Base-by-base conservation (phyloP, 1,140 invertebrate species). In the Phymastichus coffea region DNA sequence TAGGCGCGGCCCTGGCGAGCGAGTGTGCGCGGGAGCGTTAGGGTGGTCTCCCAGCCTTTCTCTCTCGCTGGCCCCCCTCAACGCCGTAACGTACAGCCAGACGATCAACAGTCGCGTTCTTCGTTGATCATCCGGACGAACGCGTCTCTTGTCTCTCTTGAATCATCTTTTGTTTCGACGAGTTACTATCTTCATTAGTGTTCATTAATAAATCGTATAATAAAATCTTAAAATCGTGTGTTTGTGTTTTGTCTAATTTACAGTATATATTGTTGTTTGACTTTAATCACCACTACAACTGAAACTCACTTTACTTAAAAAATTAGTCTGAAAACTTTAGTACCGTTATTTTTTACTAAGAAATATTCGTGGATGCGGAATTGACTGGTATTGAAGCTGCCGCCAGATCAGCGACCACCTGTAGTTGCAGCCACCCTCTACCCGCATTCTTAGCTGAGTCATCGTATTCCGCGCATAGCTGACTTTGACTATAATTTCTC, bases 361-460 rank as follows among this genome's bases (percentile, higher is more conserved):
- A n/a, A n/a, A n/a, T n/a, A n/a, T n/a, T n/a, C n/a, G n/a, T n/a
- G n/a, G n/a, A n/a, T n/a, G n/a, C n/a, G n/a, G n/a, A n/a, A n/a
- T n/a, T n/a, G n/a, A n/a, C n/a, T n/a, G n/a, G n/a, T n/a, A n/a
- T n/a, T n/a, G n/a, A n/a, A n/a, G n/a, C n/a, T n/a, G n/a, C n/a
- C n/a, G n/a, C n/a, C n/a, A n/a, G n/a, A n/a, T n/a, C 63, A 66
- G 44, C 69, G 71, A 78, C 76, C 76, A 77, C 75, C 76, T 78
- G 75, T 77, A 73, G 75, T 77, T 70, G 65, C 62, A 54, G 58
- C 64, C 51, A 55, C 60, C 55, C 63, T 61, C 43, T 40, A n/a
- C 23, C 33, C 47, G 19, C 33, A 41, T 7, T 19, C 19, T 28
- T 25, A 2, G 48, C 43, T 17, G 17, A 46, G n/a, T 37, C 15